Evolutionary conservation across 2,797 vertebrate species (phyloP), one percentile per base, ranked within the genome.

Genomic region (Oceanodroma leucorhoa): DNA sequence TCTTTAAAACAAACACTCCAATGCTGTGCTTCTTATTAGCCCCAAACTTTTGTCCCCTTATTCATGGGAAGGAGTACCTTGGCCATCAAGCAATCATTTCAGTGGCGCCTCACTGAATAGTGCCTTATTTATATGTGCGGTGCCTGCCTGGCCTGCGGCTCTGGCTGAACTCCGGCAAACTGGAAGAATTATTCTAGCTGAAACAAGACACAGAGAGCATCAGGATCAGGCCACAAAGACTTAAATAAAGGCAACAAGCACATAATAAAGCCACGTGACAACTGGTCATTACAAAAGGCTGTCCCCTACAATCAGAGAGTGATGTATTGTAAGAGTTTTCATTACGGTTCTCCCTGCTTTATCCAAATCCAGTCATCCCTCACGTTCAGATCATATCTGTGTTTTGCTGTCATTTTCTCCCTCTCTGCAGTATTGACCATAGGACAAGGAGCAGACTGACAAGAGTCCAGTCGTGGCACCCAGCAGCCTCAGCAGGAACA

Each of bases 1-100:
- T 96, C 84, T 67, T 78, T 38, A 95, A 96, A 95, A 94, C 87
- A 94, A 96, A 95, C 94, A 95, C 79, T 87, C 72, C 14, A 78
- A n/a, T 1, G 5, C 55, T 11, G 41, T 14, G 50, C 45, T 57
- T 67, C 94, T 91, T 94, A 94, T 95, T 86, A 95, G 22, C 53
- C 41, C 69, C 50, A 32, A 55, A 69, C 87, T 87, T 94, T 89
- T 91, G 95, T 96, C 61, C 89, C 94, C n/a, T 78, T 88, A 90
- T 94, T 96, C 94, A 92, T 92, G 87, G 73, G 89, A 93, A 91
- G 91, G 76, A 89, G 69, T 46, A 83, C 60, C 55, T 83, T 29
- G 29, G 72, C 84, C 71, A 73, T 3, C 3, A 23, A 84, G 77
- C 77, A 61, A 32, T 62, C 24, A 1, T n/a, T 78, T 41, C 72